A percentile compares a stretch with the other conserved stretches of the same genome.
Evolutionary conservation across 2,113 vertebrate species (phyloP).

Genomic region (Tyrannus savana): DNA sequence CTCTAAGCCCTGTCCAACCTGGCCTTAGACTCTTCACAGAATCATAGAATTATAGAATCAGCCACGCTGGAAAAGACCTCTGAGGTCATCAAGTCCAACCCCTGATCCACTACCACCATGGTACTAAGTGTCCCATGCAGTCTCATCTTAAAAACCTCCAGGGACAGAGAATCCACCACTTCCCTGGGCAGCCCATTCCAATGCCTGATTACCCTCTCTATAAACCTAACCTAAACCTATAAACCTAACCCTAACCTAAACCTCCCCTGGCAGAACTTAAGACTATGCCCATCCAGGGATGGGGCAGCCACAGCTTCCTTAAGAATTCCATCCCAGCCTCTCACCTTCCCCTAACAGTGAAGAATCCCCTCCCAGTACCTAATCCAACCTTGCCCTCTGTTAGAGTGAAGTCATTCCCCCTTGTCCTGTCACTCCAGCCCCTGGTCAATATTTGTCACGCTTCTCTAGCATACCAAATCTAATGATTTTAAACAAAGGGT

Average conservation of each 20-base stretch:
- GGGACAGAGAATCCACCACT: no score
- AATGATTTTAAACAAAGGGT: background rate
- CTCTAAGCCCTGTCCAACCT: accelerated
- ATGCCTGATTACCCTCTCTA: background rate
- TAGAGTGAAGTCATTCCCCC: background rate
- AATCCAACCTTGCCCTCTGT: background rate
- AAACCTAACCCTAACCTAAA: background rate
- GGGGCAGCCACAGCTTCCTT: background rate
- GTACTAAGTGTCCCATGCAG: no score
- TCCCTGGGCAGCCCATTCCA: no score
- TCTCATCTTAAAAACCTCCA: no score
- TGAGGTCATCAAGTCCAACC: no score
- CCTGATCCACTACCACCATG: no score
- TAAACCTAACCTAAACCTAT: background rate
- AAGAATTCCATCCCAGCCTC: no score
- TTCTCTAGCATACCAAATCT: background rate
- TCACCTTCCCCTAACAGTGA: background rate
- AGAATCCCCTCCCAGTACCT: background rate
- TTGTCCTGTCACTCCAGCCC: background rate
- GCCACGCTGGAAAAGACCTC: no score
- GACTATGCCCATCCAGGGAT: background rate
- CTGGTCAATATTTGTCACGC: background rate
- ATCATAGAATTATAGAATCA: no score
- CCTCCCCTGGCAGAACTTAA: background rate
- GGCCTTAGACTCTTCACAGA: background rate